Percentiles rank a stretch among this genome's conserved stretches.
phyloP scores from a whole-genome alignment of 2,888 invertebrate species.

The Corythucha ciliata region DNA sequence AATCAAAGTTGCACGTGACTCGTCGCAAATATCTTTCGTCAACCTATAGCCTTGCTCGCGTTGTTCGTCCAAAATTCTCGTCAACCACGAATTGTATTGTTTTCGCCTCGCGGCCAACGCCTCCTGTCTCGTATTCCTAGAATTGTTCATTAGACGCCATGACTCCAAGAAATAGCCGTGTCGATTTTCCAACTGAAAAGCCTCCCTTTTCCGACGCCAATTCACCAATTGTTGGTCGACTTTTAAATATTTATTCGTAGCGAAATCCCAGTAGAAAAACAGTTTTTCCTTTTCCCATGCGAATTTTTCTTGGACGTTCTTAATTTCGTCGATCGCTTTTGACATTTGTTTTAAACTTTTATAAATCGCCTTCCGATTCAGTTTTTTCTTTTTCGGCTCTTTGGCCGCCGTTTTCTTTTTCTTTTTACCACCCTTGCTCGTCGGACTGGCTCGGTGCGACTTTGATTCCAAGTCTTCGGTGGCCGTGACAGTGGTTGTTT shows the following conservation, averaged over 20 bases:
- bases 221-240: background rate
- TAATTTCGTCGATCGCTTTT: conserved; percentile 9
- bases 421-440: conserved; percentile 9
- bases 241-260: conserved; percentile 2
- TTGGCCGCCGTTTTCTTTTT: conserved; percentile 1
- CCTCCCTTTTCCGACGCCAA: conserved; percentile 10
- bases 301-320: background rate
- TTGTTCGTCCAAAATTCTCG: no score
- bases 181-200: conserved; percentile 13
- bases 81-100: no score
- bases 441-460: no score
- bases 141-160: conserved; percentile 14
- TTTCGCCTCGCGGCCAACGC: no score
- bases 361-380: conserved; percentile 18
- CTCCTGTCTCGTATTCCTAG: conserved; percentile 14
- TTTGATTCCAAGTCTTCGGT: no score
- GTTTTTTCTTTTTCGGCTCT: conserved; percentile 20
- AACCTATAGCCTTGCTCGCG: no score
- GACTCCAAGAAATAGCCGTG: conserved; percentile 12
- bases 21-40: no score
- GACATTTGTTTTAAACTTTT: conserved; percentile 11
- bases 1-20: no score
- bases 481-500: no score
- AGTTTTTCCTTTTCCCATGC: conserved; percentile 20
- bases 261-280: conserved; percentile 18